Base-by-base conservation (phyloP, 2,888 invertebrate species). In the Microchrysa polita region DNA sequence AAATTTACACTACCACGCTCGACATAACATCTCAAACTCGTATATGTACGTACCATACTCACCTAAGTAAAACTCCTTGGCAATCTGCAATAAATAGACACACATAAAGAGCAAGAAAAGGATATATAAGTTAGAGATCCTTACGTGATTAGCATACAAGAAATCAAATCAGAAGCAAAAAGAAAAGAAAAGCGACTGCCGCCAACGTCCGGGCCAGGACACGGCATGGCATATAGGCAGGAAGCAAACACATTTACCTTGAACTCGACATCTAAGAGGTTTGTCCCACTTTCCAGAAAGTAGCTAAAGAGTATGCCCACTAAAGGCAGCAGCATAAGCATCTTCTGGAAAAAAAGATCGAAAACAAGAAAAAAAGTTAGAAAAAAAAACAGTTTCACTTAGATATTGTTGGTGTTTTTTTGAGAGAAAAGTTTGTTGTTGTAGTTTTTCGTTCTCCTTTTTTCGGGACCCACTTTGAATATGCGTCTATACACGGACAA, bases 241-340 rank as follows among this genome's bases (percentile, higher is more conserved):
- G 27, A 34, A 34, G 27, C 27, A 34, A 34, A 7, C 27, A 7
- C 27, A 48, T 81, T 82, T 78, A 81, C 82, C 80, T 80, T 83
- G 79, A 83, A 81, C 79, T 82, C 83, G 77, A 82, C 79, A 77
- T 81, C 81, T 75, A 83, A 79, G 80, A 81, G 83, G 67, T 82
- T 83, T 77, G 80, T 82, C 77, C 81, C 79, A 79, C 80, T 81
- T 79, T 80, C 80, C 77, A 81, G 77, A 79, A 82, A 79, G 80
- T 81, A 81, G 81, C 81, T 82, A 79, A 83, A 81, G 80, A 83
- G 81, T 80, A 84, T 80, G 75, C 82, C 81, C 77, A 83, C 79
- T 79, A 83, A 78, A 79, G 82, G 81, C 81, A 83, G 80, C 78
- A 83, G 80, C 80, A 83, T 82, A 80, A 83, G 82, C 84, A 84